Percentiles rank a stretch among this genome's conserved stretches.
Conservation (phyloP, 2,797 vertebrate species). For the Numenius phaeopus region DNA sequence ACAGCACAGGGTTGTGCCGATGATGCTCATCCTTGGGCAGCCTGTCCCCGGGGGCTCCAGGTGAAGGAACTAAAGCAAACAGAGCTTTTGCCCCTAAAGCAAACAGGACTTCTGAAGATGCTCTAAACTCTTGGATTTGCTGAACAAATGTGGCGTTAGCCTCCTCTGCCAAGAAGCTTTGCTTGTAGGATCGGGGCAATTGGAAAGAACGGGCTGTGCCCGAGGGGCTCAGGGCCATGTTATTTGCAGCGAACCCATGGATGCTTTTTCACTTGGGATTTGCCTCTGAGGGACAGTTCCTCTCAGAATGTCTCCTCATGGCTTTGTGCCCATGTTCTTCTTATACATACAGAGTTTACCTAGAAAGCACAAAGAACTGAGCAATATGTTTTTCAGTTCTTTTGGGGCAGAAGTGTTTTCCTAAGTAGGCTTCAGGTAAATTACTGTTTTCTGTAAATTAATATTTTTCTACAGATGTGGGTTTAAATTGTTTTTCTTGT, state of each 20-base stretch:
- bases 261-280: background rate
- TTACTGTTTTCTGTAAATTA: conserved; percentile 33
- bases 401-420: background rate
- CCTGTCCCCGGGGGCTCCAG: background rate
- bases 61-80: background rate
- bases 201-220: background rate
- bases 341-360: background rate
- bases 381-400: background rate
- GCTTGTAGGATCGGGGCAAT: background rate
- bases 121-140: background rate
- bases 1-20: accelerated
- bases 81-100: background rate
- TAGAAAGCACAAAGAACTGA: background rate
- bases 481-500: conserved; percentile 19
- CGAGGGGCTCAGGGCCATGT: accelerated
- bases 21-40: background rate
- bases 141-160: background rate
- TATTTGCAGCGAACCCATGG: background rate
- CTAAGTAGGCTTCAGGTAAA: conserved; percentile 20
- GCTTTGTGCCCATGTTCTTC: background rate
- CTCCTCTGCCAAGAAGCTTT: accelerated
- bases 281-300: background rate
- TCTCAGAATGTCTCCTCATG: background rate
- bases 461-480: background rate
- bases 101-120: background rate